Conservation (phyloP, 2,113 vertebrate genomes). For the Oceanodroma tethys region DNA sequence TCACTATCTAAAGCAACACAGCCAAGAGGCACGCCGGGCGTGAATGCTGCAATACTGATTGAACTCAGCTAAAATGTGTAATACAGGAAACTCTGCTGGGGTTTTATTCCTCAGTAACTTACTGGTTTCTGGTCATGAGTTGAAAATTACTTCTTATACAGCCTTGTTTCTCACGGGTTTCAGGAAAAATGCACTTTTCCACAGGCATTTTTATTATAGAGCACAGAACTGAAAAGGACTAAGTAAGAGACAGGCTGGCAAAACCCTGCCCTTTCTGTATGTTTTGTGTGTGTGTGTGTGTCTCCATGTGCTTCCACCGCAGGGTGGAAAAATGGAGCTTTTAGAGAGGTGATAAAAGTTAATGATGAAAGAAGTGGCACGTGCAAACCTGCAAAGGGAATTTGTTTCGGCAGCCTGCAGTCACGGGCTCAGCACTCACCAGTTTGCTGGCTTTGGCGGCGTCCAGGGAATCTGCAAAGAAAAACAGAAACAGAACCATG, state of each 20-base stretch:
- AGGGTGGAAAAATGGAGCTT: neutral
- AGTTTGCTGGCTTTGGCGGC: slow-evolving; percentile 82
- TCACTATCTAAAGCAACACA: neutral
- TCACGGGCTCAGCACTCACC: slow-evolving; percentile 76
- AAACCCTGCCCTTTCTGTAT: fast-evolving
- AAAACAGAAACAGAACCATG: neutral
- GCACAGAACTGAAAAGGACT: neutral
- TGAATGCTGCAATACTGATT: fast-evolving
- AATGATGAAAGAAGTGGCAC: fast-evolving
- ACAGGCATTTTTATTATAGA: fast-evolving
- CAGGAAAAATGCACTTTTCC: fast-evolving
- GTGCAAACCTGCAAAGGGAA: too few species aligned
- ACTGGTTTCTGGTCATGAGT: neutral
- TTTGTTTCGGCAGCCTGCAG: neutral
- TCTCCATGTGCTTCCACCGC: fast-evolving
- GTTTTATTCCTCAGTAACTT: fast-evolving
- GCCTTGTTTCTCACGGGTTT: fast-evolving
- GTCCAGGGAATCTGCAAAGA: slow-evolving; percentile 65
- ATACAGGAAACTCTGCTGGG: neutral
- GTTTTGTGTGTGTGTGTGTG: fast-evolving
- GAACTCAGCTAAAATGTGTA: fast-evolving
- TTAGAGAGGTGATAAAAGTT: fast-evolving
- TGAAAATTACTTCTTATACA: neutral
- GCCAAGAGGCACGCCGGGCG: neutral
- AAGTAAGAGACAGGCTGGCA: neutral